Evolutionary conservation across 2,113 vertebrate genomes (phyloP).

Genomic region (Danio rerio): GRCz12tu NC_133178.1:34273501-34274000

Average conservation of each 20-base stretch:
- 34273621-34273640: constrained; percentile 68
- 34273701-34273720: constrained; percentile 55
- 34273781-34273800: constrained; percentile 71
- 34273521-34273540: constrained; percentile 96
- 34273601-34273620: background rate
- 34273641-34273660: constrained; percentile 97
- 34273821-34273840: constrained; percentile 63
- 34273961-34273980: constrained; percentile 77
- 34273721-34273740: constrained; percentile 72
- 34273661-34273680: constrained; percentile 85
- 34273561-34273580: background rate
- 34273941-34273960: constrained; percentile 76
- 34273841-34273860: constrained; percentile 56
- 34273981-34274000: constrained; percentile 66
- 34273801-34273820: constrained; percentile 69
- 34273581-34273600: background rate
- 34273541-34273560: background rate
- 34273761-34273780: constrained; percentile 88
- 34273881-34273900: constrained; percentile 59
- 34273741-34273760: constrained; percentile 74
- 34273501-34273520: constrained; percentile 93
- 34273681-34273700: constrained; percentile 66
- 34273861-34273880: constrained; percentile 57
- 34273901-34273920: constrained; percentile 49
- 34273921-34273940: constrained; percentile 73